Percentiles rank a stretch among this genome's conserved stretches.
Evolutionary conservation across 2,113 vertebrate genomes (phyloP).

Genomic region (Sturnus vulgaris): DNA sequence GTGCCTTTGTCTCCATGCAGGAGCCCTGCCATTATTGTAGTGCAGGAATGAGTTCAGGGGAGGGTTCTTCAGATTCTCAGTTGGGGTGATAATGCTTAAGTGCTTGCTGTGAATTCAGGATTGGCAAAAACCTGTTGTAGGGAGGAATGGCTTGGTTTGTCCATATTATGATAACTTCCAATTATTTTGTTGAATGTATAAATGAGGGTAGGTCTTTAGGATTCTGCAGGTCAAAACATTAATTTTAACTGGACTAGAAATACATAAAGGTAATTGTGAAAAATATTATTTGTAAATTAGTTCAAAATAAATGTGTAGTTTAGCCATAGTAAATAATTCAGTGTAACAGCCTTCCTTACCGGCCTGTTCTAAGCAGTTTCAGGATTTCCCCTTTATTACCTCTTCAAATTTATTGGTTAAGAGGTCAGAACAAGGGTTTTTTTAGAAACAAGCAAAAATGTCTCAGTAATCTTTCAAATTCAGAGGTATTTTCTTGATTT

Average conservation of each 20-base stretch:
- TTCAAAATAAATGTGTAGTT: neutral
- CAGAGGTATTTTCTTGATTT: neutral
- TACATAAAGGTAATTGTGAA: neutral
- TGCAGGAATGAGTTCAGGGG: neutral
- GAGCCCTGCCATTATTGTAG: neutral
- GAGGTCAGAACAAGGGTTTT: accelerated
- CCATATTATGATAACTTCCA: neutral
- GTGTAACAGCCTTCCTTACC: neutral
- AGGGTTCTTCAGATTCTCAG: neutral
- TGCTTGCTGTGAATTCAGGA: neutral
- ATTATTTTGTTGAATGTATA: neutral
- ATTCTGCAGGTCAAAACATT: neutral
- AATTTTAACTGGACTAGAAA: neutral
- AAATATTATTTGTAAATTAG: neutral
- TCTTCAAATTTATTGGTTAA: neutral
- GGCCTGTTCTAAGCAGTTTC: neutral
- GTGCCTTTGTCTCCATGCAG: neutral
- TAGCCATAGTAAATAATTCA: neutral
- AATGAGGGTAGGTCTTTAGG: neutral
- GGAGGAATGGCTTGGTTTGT: neutral
- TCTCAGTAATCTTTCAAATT: neutral
- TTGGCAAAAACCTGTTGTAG: neutral
- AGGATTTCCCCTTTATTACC: neutral
- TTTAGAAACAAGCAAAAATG: neutral
- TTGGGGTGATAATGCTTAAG: neutral